These are phyloP conservation scores for Caenorhabditis japonica DNA, from an alignment of 2,888 invertebrate species.

Conservation along the genomic window DNA sequence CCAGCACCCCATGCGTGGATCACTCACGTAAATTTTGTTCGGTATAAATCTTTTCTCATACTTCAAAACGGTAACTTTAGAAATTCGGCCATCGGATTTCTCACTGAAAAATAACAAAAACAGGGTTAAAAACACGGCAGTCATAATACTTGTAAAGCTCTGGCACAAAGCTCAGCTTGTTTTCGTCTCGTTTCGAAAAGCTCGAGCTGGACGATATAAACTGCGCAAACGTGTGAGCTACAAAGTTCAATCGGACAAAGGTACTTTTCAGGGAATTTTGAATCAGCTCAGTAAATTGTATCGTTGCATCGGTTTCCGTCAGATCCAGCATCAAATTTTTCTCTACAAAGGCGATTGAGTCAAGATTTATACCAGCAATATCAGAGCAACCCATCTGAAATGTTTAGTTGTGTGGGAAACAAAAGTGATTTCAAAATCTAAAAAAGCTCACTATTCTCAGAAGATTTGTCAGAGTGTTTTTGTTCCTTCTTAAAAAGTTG, in stretches of 20 bases:
- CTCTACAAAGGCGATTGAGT: conserved; percentile 92
- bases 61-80: conserved; percentile 87
- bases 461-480: conserved; percentile 89
- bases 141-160: conserved; percentile 92
- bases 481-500: conserved; percentile 91
- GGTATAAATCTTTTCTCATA: conserved; percentile 96
- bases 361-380: conserved; percentile 90
- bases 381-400: conserved; percentile 90
- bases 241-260: conserved; percentile 93
- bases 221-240: conserved; percentile 93
- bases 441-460: conserved; percentile 86
- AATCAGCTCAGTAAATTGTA: conserved; percentile 83
- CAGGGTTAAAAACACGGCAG: conserved; percentile 77
- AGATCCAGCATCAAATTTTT: conserved; percentile 89
- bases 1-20: no score
- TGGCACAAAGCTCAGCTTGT: conserved; percentile 90
- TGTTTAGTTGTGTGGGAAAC: not conserved
- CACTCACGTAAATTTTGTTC: conserved; percentile 92
- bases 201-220: conserved; percentile 49
- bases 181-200: conserved; percentile 49
- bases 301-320: conserved; percentile 94
- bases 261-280: conserved; percentile 62
- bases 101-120: conserved; percentile 61
- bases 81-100: conserved; percentile 88
- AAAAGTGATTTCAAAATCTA: not conserved